Evolutionary conservation across 2,797 vertebrate species (phyloP).

Genomic region (Rhinophrynus dorsalis): DNA sequence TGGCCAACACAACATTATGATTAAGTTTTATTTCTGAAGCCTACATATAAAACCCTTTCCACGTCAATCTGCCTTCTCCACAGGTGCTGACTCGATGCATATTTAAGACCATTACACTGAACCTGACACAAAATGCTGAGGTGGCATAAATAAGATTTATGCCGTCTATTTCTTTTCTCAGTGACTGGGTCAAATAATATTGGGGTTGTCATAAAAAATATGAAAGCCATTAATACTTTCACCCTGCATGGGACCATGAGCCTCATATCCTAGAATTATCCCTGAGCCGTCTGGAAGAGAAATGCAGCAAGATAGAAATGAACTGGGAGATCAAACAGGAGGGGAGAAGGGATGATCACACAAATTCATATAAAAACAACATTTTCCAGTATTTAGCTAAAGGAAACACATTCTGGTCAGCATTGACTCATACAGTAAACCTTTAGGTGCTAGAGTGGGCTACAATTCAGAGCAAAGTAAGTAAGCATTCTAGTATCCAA

Average conservation of each 20-base stretch:
- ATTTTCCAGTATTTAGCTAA: too few relatives aligned
- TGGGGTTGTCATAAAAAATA: conserved; percentile 19
- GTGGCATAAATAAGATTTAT: conserved; percentile 50
- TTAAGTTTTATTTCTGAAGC: neutral
- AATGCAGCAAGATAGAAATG: conserved; percentile 7
- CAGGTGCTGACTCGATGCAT: conserved; percentile 13
- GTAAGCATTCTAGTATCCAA: too few relatives aligned
- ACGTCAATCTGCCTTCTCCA: neutral
- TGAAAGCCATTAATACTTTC: conserved; percentile 37
- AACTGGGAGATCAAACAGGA: conserved; percentile 7
- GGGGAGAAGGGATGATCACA: too few relatives aligned
- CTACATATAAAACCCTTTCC: neutral
- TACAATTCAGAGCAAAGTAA: too few relatives aligned
- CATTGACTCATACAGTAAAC: too few relatives aligned
- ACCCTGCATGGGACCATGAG: conserved; percentile 18
- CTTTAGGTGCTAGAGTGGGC: too few relatives aligned
- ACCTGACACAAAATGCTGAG: conserved; percentile 45
- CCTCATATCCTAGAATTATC: conserved; percentile 31
- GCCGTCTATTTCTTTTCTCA: conserved; percentile 32
- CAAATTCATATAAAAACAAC: conserved; percentile 15
- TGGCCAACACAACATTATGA: too few relatives aligned
- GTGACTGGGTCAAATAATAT: conserved; percentile 25
- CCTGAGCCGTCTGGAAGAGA: neutral
- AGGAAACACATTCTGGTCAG: too few relatives aligned
- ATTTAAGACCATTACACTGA: conserved; percentile 9